A percentile compares a stretch with the other conserved stretches of the same genome.
phyloP scores from a whole-genome alignment of 2,113 vertebrate species.

The Cyphomyrus discorhynchus region DNA sequence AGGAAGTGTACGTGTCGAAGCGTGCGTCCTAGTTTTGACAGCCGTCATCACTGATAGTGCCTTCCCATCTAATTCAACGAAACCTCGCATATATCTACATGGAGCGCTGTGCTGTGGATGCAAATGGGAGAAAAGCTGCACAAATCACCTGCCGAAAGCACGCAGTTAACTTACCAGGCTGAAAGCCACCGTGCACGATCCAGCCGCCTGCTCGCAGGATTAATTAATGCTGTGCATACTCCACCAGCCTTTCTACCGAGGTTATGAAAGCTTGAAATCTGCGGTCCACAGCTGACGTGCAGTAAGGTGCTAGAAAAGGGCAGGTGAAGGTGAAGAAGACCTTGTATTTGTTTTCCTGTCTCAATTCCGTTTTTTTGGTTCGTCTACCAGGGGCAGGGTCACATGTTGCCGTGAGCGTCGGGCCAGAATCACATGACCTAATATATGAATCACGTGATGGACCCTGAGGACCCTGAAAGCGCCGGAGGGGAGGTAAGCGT shows the following conservation, averaged over 20 bases:
- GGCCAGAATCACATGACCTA: not conserved
- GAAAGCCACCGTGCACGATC: not conserved
- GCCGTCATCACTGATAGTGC: not conserved
- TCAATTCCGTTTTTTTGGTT: not conserved
- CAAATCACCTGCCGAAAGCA: not conserved
- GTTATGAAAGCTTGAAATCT: not conserved
- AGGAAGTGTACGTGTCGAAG: not conserved
- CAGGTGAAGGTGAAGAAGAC: not conserved
- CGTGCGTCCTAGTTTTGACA: not conserved
- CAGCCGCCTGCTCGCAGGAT: not conserved
- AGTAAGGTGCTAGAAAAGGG: not conserved
- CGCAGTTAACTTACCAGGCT: not conserved
- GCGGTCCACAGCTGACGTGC: not conserved
- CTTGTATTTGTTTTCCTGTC: no score
- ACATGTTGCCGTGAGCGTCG: slow-evolving; percentile 1
- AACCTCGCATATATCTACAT: not conserved
- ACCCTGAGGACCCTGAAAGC: not conserved
- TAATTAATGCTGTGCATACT: not conserved
- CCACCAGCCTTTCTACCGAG: not conserved
- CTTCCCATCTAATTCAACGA: not conserved
- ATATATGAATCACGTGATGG: not conserved
- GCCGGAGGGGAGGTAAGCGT: not conserved
- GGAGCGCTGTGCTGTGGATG: not conserved
- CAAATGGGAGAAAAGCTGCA: not conserved
- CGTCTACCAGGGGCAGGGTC: not conserved